These are phyloP conservation scores for Drosophila elegans DNA, from an alignment of 1,140 invertebrate genomes.

Conservation along the genomic window DNA sequence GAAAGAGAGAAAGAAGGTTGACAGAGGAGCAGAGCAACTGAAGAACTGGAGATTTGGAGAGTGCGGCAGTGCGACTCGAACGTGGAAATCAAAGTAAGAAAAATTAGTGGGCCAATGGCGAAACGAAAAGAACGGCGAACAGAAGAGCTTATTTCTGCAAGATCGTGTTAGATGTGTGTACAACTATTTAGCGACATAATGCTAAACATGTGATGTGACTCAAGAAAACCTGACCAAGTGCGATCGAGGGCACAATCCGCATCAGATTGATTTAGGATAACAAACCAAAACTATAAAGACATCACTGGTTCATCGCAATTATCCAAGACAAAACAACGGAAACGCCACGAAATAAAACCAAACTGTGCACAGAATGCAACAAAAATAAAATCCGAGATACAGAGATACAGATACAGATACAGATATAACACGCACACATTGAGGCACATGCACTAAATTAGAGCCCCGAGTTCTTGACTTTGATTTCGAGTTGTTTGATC, in stretches of 20 bases:
- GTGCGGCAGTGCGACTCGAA: slow-evolving; percentile 45
- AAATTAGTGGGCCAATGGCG: slow-evolving; percentile 74
- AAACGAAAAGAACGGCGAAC: slow-evolving; percentile 37
- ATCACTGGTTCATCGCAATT: slow-evolving; percentile 30
- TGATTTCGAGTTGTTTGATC: slow-evolving; percentile 55
- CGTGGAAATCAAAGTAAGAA: slow-evolving; percentile 45
- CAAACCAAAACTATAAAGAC: neutral
- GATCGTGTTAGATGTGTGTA: slow-evolving; percentile 41
- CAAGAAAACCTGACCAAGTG: slow-evolving; percentile 23
- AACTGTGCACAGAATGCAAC: slow-evolving; percentile 42
- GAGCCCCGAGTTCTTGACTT: slow-evolving; percentile 72
- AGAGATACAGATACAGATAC: slow-evolving; percentile 1
- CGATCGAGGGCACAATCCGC: slow-evolving; percentile 19
- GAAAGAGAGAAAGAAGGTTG: slow-evolving; percentile 38
- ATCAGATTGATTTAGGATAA: slow-evolving; percentile 10
- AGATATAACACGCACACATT: slow-evolving; percentile 10
- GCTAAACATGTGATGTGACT: slow-evolving; percentile 78
- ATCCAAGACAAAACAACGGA: slow-evolving; percentile 62
- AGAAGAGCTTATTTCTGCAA: slow-evolving; percentile 45
- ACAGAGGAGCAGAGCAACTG: slow-evolving; percentile 13
- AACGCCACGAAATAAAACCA: slow-evolving; percentile 60
- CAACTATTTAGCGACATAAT: slow-evolving; percentile 78
- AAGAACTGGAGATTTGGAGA: neutral
- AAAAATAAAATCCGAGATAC: slow-evolving; percentile 24
- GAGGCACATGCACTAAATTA: slow-evolving; percentile 59